Percentiles rank a stretch among this genome's conserved stretches.
Conservation (phyloP, 2,888 invertebrate genomes). For the Hoplodrina ambigua region DNA sequence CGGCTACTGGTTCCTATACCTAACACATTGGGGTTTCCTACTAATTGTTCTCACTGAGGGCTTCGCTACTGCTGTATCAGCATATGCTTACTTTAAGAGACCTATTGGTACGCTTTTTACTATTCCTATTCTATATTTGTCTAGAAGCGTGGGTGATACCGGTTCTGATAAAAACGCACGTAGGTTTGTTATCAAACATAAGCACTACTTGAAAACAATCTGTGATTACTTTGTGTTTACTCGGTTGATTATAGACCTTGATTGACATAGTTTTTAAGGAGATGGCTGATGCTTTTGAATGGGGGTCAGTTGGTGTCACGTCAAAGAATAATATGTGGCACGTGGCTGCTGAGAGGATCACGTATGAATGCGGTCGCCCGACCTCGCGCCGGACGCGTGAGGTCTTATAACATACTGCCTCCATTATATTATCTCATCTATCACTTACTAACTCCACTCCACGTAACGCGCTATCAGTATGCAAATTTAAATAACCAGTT, state of each 20-base stretch:
- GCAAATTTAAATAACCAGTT: conserved; percentile 35
- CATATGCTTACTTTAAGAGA: conserved; percentile 73
- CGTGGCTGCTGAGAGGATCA: conserved; percentile 63
- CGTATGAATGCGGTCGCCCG: conserved; percentile 66
- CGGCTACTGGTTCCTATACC: conserved; percentile 85
- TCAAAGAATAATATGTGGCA: conserved; percentile 51
- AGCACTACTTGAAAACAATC: conserved; percentile 7
- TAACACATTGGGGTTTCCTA: conserved; percentile 85
- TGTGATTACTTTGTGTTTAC: background rate
- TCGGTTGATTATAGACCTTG: conserved; percentile 9
- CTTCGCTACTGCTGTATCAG: conserved; percentile 77
- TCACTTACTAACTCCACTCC: conserved; percentile 20
- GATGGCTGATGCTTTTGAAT: conserved; percentile 26
- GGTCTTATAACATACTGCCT: conserved; percentile 53
- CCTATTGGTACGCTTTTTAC: conserved; percentile 76
- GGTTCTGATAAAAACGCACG: conserved; percentile 40
- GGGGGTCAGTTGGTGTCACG: conserved; percentile 28
- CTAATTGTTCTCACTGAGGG: conserved; percentile 75
- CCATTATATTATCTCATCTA: conserved; percentile 56
- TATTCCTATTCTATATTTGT: conserved; percentile 45
- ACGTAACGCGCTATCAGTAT: conserved; percentile 15
- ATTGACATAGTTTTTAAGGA: conserved; percentile 22
- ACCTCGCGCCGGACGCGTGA: conserved; percentile 58
- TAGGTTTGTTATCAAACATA: conserved; percentile 39
- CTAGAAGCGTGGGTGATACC: conserved; percentile 4